These are phyloP conservation scores for Acrobasis repandana DNA, from an alignment of 2,888 invertebrate species.

Conservation along the genomic window DNA sequence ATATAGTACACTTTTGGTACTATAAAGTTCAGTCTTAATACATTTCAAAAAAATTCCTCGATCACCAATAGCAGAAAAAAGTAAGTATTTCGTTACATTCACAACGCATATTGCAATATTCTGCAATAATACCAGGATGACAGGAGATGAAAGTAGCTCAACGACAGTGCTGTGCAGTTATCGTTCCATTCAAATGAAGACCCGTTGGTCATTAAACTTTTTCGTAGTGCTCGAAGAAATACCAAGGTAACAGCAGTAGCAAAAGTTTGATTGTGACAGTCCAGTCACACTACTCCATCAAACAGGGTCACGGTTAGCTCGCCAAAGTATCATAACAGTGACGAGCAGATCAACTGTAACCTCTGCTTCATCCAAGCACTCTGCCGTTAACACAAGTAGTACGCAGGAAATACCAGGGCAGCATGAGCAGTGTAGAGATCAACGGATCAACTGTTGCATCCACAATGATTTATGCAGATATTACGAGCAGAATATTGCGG, in stretches of 20 bases:
- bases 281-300: neutral
- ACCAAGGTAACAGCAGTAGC: neutral
- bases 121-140: neutral
- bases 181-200: neutral
- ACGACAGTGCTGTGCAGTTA: neutral
- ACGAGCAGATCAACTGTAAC: neutral
- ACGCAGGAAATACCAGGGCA: neutral
- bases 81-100: neutral
- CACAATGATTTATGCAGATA: neutral
- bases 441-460: neutral
- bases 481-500: neutral
- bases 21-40: neutral
- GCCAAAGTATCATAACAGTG: neutral
- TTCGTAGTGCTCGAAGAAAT: neutral
- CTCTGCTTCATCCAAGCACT: neutral
- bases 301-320: neutral
- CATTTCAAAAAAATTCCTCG: too few relatives aligned
- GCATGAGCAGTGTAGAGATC: neutral
- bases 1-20: neutral
- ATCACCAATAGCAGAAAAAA: constrained; percentile 2
- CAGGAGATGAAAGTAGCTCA: neutral
- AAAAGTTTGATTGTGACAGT: neutral
- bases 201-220: neutral
- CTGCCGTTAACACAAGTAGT: neutral
- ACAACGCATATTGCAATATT: neutral